Evolutionary conservation across 2,797 vertebrate species (phyloP).

Genomic region (Pteronotus mesoamericanus): DNA sequence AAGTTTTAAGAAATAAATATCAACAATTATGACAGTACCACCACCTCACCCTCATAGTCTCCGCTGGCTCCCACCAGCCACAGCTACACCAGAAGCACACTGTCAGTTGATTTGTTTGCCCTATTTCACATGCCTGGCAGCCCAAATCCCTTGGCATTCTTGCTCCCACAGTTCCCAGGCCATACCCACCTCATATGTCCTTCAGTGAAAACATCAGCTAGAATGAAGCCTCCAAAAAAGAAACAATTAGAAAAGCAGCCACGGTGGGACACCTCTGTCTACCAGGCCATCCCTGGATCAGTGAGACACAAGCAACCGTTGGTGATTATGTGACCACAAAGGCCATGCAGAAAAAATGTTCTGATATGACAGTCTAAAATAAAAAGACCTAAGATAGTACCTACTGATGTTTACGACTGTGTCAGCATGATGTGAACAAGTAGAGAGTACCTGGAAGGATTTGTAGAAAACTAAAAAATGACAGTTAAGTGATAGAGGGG

Average conservation of each 20-base stretch:
- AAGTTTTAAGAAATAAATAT: not conserved
- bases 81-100: not conserved
- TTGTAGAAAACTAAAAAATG: not conserved
- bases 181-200: not conserved
- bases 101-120: not conserved
- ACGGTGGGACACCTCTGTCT: not conserved
- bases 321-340: not conserved
- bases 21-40: not conserved
- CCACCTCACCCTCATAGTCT: not conserved
- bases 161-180: too few species aligned
- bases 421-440: not conserved
- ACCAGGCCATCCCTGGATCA: not conserved
- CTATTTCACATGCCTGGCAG: not conserved
- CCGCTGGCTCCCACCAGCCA: not conserved
- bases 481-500: not conserved
- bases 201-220: not conserved
- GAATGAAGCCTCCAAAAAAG: not conserved
- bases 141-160: not conserved
- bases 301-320: not conserved
- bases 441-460: not conserved
- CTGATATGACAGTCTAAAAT: not conserved
- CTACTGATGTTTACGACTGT: not conserved
- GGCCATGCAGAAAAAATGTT: not conserved
- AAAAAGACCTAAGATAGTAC: not conserved
- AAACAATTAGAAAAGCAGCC: not conserved